Percentiles rank a stretch among this genome's conserved stretches.
Evolutionary conservation across 1,140 invertebrate genomes (phyloP).

Genomic region (Hydropsyche tenuis): DNA sequence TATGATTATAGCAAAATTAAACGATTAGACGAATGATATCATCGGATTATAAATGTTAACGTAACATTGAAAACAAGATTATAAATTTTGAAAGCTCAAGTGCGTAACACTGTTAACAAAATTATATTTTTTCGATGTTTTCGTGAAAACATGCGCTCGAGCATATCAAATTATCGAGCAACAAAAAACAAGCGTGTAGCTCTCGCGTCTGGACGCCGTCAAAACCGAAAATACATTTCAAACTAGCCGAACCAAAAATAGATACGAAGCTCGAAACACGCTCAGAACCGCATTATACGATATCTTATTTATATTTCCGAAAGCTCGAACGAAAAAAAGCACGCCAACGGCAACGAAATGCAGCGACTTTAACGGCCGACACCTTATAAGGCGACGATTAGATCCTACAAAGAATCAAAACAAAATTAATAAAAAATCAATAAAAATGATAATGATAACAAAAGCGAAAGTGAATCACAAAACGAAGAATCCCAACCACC

Average conservation of each 20-base stretch:
- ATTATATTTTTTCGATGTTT: not conserved
- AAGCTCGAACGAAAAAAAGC: not conserved
- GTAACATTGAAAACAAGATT: too few species aligned
- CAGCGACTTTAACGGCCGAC: not conserved
- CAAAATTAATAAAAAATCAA: not conserved
- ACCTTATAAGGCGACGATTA: too few species aligned
- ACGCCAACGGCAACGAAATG: not conserved
- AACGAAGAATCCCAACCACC: too few species aligned
- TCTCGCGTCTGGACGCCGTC: not conserved
- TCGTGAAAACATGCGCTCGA: not conserved
- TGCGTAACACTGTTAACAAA: too few species aligned
- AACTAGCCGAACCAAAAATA: constrained; percentile 16
- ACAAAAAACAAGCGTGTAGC: too few species aligned
- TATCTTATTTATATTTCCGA: constrained; percentile 8
- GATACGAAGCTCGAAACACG: not conserved
- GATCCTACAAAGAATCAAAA: too few species aligned
- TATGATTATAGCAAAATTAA: too few species aligned
- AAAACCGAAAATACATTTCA: constrained; percentile 22
- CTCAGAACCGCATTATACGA: not conserved
- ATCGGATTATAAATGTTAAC: too few species aligned
- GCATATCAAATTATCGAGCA: not conserved
- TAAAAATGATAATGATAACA: not conserved
- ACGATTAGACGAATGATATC: too few species aligned
- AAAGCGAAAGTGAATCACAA: too few species aligned
- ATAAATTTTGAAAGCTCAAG: too few species aligned